These are phyloP conservation scores for Orthosia cruda DNA, from an alignment of 2,888 invertebrate species.

Conservation along the genomic window DNA sequence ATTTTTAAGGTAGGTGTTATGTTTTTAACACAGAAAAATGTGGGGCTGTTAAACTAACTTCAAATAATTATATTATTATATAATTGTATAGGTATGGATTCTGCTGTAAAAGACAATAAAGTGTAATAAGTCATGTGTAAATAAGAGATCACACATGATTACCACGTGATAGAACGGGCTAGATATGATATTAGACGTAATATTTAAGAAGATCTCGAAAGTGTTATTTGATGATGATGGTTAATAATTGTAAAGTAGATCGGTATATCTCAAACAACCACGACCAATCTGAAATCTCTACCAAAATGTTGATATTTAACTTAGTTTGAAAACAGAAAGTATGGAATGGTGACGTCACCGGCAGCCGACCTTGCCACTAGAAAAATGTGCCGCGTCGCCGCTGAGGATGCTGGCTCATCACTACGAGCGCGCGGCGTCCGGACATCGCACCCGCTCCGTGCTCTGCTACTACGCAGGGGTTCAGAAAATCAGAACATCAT, in stretches of 20 bases:
- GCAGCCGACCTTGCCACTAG: constrained; percentile 91
- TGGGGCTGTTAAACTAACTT: no score
- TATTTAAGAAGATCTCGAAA: not conserved
- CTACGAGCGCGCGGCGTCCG: constrained; percentile 74
- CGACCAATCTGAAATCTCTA: not conserved
- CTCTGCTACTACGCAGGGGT: constrained; percentile 64
- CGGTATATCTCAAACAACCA: not conserved
- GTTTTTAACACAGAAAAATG: not conserved
- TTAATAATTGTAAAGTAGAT: not conserved
- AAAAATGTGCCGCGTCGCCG: constrained; percentile 91
- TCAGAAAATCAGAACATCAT: constrained; percentile 15
- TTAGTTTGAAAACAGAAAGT: constrained; percentile 85
- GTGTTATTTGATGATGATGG: not conserved
- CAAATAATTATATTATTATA: no score
- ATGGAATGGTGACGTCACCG: constrained; percentile 87
- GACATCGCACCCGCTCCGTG: constrained; percentile 77
- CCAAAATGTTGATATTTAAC: constrained; percentile 47
- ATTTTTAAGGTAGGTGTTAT: no score
- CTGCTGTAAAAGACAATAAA: not conserved
- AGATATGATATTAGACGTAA: no score
- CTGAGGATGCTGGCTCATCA: constrained; percentile 88
- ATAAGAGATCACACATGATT: not conserved
- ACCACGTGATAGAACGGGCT: not conserved
- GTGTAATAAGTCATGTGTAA: not conserved
- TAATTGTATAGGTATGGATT: no score